Conservation (phyloP, 53 echinoderm and acorn worm genomes). For the Actinopyga echinites region DNA sequence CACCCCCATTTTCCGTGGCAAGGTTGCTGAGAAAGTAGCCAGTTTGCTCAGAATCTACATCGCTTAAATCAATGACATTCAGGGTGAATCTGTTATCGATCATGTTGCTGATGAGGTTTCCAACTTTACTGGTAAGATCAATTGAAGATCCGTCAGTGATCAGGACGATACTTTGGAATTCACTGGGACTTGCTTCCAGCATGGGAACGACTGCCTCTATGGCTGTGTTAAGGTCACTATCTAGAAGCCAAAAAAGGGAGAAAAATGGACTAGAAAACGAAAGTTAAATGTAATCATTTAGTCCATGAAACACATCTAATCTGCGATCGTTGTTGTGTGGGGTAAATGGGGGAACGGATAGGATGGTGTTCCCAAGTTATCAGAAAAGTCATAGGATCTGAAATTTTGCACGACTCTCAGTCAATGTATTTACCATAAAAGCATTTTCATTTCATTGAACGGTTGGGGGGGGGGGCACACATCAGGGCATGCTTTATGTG, state of each 20-base stretch:
- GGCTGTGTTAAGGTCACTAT: neutral
- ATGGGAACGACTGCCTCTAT: neutral
- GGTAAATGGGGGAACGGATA: too few species aligned
- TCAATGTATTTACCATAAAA: too few species aligned
- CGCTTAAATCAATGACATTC: neutral
- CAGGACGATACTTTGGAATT: neutral
- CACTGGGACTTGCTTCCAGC: neutral
- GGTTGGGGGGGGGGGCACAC: too few species aligned
- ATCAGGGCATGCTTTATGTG: too few species aligned
- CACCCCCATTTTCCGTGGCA: neutral
- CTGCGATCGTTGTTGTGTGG: too few species aligned
- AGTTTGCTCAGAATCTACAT: neutral
- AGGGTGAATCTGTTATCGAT: neutral
- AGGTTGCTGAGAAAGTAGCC: neutral
- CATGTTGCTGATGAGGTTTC: neutral
- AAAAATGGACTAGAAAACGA: too few species aligned
- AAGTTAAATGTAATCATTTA: too few species aligned
- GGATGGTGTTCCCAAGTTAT: too few species aligned
- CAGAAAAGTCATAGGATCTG: too few species aligned
- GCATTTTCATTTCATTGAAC: too few species aligned
- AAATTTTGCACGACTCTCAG: too few species aligned
- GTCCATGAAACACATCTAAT: too few species aligned
- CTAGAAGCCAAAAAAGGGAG: neutral
- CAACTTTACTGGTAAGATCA: neutral
- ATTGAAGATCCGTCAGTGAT: neutral